phyloP scores from a whole-genome alignment of 2,113 vertebrate genomes.

The Nibea albiflora region DNA sequence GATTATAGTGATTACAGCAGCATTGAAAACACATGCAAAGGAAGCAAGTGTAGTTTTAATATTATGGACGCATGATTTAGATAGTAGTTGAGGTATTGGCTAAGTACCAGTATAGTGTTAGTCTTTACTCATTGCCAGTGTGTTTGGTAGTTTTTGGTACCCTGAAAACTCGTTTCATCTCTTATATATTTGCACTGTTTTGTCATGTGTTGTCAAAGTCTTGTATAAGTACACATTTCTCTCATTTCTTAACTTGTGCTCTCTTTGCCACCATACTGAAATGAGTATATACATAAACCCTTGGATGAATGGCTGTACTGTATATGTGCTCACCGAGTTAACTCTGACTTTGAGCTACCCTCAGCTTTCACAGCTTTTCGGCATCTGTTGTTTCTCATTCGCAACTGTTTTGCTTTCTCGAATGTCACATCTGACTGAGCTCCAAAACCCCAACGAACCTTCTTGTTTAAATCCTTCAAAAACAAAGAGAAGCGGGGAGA shows the following conservation, averaged over 20 bases:
- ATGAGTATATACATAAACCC: background rate
- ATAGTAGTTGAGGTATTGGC: too few species aligned
- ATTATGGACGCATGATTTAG: too few species aligned
- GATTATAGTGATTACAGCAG: background rate
- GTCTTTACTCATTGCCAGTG: too few species aligned
- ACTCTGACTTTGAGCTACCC: slow-evolving; percentile 25
- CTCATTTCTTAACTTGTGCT: background rate
- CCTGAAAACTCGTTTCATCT: too few species aligned
- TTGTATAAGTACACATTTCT: background rate
- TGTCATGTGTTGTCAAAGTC: background rate
- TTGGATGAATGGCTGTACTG: slow-evolving; percentile 2
- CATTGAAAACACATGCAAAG: background rate
- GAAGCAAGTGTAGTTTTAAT: background rate
- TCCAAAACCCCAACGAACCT: slow-evolving; percentile 7
- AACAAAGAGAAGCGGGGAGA: slow-evolving; percentile 12
- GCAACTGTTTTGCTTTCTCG: slow-evolving; percentile 17
- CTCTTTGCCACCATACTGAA: background rate
- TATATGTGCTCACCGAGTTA: background rate
- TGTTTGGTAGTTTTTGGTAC: too few species aligned
- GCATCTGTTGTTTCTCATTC: slow-evolving; percentile 27
- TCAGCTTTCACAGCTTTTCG: background rate
- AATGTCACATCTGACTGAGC: slow-evolving; percentile 27
- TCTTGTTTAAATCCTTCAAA: slow-evolving; percentile 32
- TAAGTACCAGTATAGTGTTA: too few species aligned
- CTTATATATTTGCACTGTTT: background rate